These are phyloP conservation scores for Cheilosia grossa DNA, from an alignment of 2,888 invertebrate species.

Conservation along the genomic window DNA sequence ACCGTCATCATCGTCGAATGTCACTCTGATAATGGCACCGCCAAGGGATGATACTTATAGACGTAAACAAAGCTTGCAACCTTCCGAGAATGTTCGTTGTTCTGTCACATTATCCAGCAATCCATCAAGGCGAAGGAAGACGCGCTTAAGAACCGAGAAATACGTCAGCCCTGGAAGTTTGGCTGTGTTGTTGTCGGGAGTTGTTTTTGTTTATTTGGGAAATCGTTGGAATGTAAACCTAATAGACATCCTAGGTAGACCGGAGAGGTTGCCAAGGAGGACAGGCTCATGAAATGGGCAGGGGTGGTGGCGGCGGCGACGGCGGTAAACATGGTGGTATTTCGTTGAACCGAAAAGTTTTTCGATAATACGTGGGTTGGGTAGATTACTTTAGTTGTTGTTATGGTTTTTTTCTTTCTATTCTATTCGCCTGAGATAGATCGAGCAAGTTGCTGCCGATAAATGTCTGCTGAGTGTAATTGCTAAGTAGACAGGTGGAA, in stretches of 20 bases:
- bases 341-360: conserved; percentile 62
- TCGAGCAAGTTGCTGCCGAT: conserved; percentile 60
- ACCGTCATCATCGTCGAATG: conserved; percentile 56
- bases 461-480: conserved; percentile 65
- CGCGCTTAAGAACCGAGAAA: conserved; percentile 47
- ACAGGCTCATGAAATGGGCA: neutral
- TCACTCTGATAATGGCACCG: conserved; percentile 51
- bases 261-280: conserved; percentile 6
- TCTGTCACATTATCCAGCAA: conserved; percentile 69
- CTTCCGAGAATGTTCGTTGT: conserved; percentile 22
- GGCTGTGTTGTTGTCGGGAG: conserved; percentile 28
- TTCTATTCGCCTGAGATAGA: conserved; percentile 35
- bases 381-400: conserved; percentile 41
- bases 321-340: conserved; percentile 32
- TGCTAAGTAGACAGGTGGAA: conserved; percentile 67
- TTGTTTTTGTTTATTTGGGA: conserved; percentile 45
- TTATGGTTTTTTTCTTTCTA: neutral
- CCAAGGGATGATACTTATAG: conserved; percentile 54
- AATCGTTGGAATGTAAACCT: conserved; percentile 67
- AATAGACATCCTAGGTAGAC: conserved; percentile 64
- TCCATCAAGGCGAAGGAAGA: conserved; percentile 62
- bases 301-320: neutral
- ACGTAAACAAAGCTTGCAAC: conserved; percentile 47
- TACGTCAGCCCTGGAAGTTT: conserved; percentile 47
- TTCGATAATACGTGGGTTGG: conserved; percentile 27